Percentiles rank a stretch among this genome's conserved stretches.
phyloP scores from a whole-genome alignment of 1,140 invertebrate genomes.

The Akabosia matsudoensis region DNA sequence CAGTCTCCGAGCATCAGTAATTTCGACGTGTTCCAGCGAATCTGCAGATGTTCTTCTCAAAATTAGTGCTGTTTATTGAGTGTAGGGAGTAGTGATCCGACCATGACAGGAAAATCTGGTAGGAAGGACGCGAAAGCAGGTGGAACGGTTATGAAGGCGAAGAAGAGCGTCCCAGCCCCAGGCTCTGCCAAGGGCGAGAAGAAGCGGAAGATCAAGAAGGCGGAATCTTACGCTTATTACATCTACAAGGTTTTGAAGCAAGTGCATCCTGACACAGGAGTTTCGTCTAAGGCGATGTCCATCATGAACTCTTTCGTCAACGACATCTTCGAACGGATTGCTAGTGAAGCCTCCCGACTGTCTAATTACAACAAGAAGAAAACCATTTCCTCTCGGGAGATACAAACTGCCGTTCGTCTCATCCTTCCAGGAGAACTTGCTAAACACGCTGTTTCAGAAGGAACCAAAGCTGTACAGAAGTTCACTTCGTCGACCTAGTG shows the following conservation, averaged over 20 bases:
- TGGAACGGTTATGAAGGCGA: too few species aligned
- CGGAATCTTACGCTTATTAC: slow-evolving; percentile 53
- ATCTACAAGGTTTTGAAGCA: too few species aligned
- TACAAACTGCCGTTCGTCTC: too few species aligned
- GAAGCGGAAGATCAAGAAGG: neutral
- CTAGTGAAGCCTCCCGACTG: slow-evolving; percentile 64
- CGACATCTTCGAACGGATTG: slow-evolving; percentile 67
- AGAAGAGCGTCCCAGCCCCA: neutral
- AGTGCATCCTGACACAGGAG: too few species aligned
- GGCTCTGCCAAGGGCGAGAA: neutral
- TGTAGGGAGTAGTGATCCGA: too few species aligned
- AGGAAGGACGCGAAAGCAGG: too few species aligned
- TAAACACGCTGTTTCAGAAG: neutral
- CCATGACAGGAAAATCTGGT: too few species aligned
- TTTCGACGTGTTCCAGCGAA: too few species aligned
- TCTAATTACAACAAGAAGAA: slow-evolving; percentile 69
- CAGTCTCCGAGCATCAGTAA: too few species aligned
- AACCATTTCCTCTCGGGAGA: slow-evolving; percentile 15
- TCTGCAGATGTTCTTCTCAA: too few species aligned
- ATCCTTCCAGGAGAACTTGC: neutral
- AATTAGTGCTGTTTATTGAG: too few species aligned
- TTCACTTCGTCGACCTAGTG: neutral
- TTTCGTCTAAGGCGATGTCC: too few species aligned
- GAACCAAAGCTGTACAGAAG: neutral
- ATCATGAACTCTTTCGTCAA: slow-evolving; percentile 68